Percentiles rank a stretch among this genome's conserved stretches.
These are phyloP conservation scores for Ernsta delagoae DNA, from an alignment of 2,888 invertebrate species.

Conservation along the genomic window DNA sequence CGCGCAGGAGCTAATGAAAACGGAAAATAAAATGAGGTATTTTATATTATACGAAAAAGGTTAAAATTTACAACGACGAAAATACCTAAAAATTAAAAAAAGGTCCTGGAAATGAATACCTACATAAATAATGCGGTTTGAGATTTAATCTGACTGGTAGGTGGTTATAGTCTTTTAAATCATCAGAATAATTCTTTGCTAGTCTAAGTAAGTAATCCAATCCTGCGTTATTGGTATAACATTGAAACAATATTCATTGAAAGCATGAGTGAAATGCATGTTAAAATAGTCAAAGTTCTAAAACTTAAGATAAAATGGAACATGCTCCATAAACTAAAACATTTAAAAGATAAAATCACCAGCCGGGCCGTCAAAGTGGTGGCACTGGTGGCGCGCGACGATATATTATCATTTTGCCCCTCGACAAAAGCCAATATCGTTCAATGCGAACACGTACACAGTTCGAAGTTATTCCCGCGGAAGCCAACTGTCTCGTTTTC, in stretches of 20 bases:
- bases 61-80: no score
- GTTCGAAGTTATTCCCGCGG: slow-evolving; percentile 67
- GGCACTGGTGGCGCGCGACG: slow-evolving; percentile 44
- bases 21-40: no score
- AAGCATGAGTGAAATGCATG: neutral
- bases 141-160: no score
- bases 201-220: no score
- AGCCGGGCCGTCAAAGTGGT: slow-evolving; percentile 33
- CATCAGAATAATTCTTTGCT: no score
- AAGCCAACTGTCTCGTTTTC: slow-evolving; percentile 78
- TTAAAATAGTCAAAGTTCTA: neutral
- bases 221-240: no score
- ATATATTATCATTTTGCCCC: slow-evolving; percentile 55
- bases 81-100: no score
- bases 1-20: no score
- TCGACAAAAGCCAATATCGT: slow-evolving; percentile 70
- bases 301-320: neutral
- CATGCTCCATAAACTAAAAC: slow-evolving; percentile 4
- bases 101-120: no score
- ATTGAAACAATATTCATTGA: neutral
- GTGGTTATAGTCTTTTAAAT: no score
- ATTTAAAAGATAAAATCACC: slow-evolving; percentile 26
- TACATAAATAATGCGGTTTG: no score
- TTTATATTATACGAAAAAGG: no score
- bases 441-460: slow-evolving; percentile 68